Conservation (phyloP, 2,797 vertebrate species). For the Helicolenus hilgendorfi region DNA sequence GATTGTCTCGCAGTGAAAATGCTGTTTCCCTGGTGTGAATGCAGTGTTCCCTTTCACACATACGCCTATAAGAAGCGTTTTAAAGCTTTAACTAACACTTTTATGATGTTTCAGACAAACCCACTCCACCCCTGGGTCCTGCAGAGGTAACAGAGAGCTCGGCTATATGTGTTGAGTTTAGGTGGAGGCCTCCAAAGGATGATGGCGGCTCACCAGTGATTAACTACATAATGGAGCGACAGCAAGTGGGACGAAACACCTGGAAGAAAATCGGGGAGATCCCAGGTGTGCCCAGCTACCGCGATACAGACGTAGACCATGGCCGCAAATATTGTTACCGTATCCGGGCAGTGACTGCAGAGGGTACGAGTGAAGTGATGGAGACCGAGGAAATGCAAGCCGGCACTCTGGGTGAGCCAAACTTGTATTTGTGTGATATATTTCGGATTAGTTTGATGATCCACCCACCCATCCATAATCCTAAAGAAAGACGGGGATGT, state of each 20-base stretch:
- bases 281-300: slow-evolving; percentile 79
- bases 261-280: slow-evolving; percentile 92
- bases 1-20: neutral
- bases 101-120: slow-evolving; percentile 90
- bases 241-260: slow-evolving; percentile 90
- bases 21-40: neutral
- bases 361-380: slow-evolving; percentile 91
- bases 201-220: slow-evolving; percentile 91
- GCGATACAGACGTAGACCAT: slow-evolving; percentile 88
- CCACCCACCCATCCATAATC: neutral
- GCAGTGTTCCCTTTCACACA: neutral
- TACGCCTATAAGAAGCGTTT: neutral
- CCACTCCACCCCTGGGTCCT: slow-evolving; percentile 91
- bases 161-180: slow-evolving; percentile 85
- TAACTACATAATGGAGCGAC: slow-evolving; percentile 91
- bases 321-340: slow-evolving; percentile 93
- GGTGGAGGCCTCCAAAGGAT: slow-evolving; percentile 92
- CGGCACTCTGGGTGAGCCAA: slow-evolving; percentile 90
- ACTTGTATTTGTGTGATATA: neutral
- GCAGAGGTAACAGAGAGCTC: slow-evolving; percentile 89
- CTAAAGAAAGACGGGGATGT: neutral
- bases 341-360: slow-evolving; percentile 89
- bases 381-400: slow-evolving; percentile 92
- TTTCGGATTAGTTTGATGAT: neutral
- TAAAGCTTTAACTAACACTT: neutral